These are phyloP conservation scores for Brachyhypopomus occidentalis DNA, from an alignment of 2,113 vertebrate genomes.

Conservation along the genomic window DNA sequence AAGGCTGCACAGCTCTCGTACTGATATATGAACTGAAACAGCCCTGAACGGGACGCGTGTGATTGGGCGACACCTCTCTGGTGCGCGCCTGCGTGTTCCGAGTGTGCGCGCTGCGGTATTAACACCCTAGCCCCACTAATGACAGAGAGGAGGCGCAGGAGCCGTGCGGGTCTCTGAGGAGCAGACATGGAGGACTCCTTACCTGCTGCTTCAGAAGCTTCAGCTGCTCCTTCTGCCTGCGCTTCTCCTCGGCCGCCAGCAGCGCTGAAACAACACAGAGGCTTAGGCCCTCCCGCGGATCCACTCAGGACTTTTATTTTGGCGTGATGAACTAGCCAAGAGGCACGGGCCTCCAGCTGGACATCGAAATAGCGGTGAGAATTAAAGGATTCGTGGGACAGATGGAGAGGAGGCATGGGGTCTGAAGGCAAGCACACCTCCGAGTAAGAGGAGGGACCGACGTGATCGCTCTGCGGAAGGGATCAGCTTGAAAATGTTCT, in stretches of 20 bases:
- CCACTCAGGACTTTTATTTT: not conserved
- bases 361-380: not conserved
- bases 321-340: too few relatives aligned
- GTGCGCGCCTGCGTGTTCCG: not conserved
- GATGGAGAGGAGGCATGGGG: too few relatives aligned
- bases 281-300: not conserved
- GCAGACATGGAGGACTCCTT: slow-evolving; percentile 47
- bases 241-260: slow-evolving; percentile 91
- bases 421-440: too few relatives aligned
- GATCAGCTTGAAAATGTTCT: not conserved
- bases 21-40: not conserved
- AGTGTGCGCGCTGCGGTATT: too few relatives aligned
- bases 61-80: too few relatives aligned
- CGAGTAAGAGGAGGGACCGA: too few relatives aligned
- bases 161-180: not conserved
- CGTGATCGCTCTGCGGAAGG: too few relatives aligned
- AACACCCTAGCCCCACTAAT: not conserved
- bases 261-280: slow-evolving; percentile 78
- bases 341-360: too few relatives aligned
- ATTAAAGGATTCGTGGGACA: not conserved
- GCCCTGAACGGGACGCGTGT: not conserved
- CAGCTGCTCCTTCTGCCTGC: slow-evolving; percentile 93
- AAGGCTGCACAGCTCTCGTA: not conserved
- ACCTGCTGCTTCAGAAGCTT: slow-evolving; percentile 98
- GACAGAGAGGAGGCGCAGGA: not conserved